These are phyloP conservation scores for Orestias chungarensis DNA, from an alignment of 2,797 vertebrate species.

Conservation along the genomic window DNA sequence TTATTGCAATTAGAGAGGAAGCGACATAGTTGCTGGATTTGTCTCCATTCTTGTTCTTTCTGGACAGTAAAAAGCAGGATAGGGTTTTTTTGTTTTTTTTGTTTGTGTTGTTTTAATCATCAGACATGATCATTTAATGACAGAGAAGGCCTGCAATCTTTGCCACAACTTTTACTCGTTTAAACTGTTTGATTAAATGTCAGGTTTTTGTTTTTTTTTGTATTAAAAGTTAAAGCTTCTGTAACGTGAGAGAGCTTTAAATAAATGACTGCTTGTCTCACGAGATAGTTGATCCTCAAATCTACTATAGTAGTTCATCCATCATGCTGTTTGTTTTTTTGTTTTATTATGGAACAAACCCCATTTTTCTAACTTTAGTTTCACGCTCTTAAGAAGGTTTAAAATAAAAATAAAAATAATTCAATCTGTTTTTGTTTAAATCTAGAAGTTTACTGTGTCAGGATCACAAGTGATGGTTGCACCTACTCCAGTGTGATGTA, in stretches of 20 bases:
- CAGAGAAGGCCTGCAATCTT: too few species aligned
- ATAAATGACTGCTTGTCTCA: neutral
- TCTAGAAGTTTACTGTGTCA: too few species aligned
- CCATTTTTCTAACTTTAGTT: too few species aligned
- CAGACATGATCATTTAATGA: too few species aligned
- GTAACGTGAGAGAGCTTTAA: conserved; percentile 21
- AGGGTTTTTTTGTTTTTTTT: too few species aligned
- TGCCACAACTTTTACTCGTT: conserved; percentile 16
- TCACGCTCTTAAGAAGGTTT: too few species aligned
- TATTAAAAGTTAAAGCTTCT: neutral
- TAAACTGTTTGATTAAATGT: conserved; percentile 15
- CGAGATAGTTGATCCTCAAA: neutral
- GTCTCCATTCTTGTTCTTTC: neutral
- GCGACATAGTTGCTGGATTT: neutral
- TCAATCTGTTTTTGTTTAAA: too few species aligned
- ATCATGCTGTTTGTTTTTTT: neutral
- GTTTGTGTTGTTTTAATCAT: too few species aligned
- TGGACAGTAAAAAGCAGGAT: too few species aligned
- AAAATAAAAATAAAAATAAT: too few species aligned
- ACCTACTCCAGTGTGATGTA: neutral
- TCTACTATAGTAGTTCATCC: neutral
- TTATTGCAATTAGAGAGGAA: neutral
- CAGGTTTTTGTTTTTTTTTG: neutral
- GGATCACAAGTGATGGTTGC: too few species aligned
- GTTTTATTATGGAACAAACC: too few species aligned